These are phyloP conservation scores for Heliangelus exortis DNA, from an alignment of 2,797 vertebrate species.

Conservation along the genomic window DNA sequence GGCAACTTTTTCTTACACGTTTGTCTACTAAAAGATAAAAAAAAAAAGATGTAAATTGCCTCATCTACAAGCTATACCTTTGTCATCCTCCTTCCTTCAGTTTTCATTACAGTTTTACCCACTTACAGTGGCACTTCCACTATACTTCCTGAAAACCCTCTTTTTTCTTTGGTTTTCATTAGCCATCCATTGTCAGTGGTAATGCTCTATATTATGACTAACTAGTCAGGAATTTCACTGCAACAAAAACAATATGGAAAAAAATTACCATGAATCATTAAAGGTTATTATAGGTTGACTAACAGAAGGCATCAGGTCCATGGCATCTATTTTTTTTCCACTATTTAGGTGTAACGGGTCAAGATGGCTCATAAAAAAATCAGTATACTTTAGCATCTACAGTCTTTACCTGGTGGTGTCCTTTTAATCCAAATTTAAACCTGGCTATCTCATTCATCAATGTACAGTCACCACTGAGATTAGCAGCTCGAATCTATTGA, in stretches of 20 bases:
- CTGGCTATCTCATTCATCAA: constrained; percentile 87
- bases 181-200: not conserved
- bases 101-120: not conserved
- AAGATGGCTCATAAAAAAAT: not conserved
- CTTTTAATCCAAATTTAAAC: constrained; percentile 91
- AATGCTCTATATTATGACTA: not conserved
- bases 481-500: constrained; percentile 92
- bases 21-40: not conserved
- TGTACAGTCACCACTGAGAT: constrained; percentile 95
- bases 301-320: not conserved
- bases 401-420: constrained; percentile 91
- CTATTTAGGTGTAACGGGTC: not conserved
- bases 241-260: not conserved
- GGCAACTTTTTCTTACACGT: not conserved
- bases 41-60: not conserved
- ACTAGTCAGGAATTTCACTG: not conserved
- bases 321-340: not conserved
- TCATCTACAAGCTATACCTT: not conserved
- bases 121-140: not conserved
- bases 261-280: not conserved
- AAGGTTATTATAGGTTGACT: not conserved
- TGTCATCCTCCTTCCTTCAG: not conserved
- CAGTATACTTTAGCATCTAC: not conserved
- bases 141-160: not conserved
- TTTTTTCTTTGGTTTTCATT: not conserved